These are phyloP conservation scores for Autographa pulchrina DNA, from an alignment of 2,888 invertebrate genomes.

Conservation along the genomic window DNA sequence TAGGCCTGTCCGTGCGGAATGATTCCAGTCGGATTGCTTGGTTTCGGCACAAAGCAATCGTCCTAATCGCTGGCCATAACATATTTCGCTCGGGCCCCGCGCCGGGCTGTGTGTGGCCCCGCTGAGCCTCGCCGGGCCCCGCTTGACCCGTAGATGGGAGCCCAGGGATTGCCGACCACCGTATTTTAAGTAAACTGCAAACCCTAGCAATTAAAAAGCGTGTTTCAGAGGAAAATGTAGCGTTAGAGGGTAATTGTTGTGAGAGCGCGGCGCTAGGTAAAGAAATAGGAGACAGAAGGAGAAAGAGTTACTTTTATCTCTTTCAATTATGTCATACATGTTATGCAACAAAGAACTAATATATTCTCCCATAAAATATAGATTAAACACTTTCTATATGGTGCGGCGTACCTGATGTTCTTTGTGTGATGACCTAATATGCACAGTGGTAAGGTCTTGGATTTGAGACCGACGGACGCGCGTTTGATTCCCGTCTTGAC, in stretches of 20 bases:
- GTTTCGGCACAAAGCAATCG: conserved; percentile 44
- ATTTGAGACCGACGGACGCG: not conserved
- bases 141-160: conserved; percentile 38
- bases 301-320: not conserved
- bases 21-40: conserved; percentile 29
- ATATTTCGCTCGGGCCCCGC: conserved; percentile 41
- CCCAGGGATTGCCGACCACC: conserved; percentile 36
- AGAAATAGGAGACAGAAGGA: not conserved
- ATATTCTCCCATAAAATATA: too few species aligned
- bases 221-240: not conserved
- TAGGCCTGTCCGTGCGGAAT: not conserved
- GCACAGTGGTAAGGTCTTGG: not conserved
- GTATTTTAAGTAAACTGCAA: conserved; percentile 20
- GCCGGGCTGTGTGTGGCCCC: not conserved
- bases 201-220: conserved; percentile 28
- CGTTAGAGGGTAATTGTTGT: not conserved
- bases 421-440: not conserved
- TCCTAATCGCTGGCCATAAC: conserved; percentile 48
- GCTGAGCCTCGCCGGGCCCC: conserved; percentile 13
- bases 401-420: too few species aligned
- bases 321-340: not conserved
- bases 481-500: not conserved
- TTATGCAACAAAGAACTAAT: not conserved
- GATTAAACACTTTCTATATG: too few species aligned
- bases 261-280: not conserved